Conservation (phyloP, 1,140 invertebrate species). For the Oncopeltus fasciatus region DNA sequence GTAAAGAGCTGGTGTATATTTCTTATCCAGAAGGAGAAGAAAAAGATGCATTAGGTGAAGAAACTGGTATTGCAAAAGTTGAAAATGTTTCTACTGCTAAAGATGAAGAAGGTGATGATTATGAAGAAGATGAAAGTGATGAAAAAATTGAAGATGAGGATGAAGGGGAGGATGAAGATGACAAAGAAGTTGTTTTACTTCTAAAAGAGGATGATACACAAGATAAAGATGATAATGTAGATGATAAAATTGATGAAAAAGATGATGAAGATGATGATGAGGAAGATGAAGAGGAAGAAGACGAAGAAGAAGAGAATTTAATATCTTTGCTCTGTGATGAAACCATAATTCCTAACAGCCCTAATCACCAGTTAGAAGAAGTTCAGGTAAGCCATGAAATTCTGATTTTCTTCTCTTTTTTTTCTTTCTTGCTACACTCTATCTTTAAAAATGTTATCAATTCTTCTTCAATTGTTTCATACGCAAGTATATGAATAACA, state of each 20-base stretch:
- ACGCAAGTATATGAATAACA: too few relatives aligned
- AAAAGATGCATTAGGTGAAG: too few relatives aligned
- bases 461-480: too few relatives aligned
- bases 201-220: conserved; percentile 23
- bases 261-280: conserved; percentile 21
- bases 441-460: too few relatives aligned
- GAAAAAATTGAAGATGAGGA: not conserved
- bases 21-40: too few relatives aligned
- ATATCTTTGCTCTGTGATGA: conserved; percentile 56
- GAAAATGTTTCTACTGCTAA: conserved; percentile 27
- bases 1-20: too few relatives aligned
- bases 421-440: not conserved
- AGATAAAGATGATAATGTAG: conserved; percentile 24
- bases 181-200: conserved; percentile 17
- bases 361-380: conserved; percentile 42
- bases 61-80: conserved; percentile 21
- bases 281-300: conserved; percentile 25
- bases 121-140: conserved; percentile 20
- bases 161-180: conserved; percentile 7
- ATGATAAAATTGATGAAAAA: conserved; percentile 17
- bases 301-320: conserved; percentile 21
- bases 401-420: too few relatives aligned
- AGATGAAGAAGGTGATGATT: conserved; percentile 25
- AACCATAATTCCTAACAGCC: conserved; percentile 74
- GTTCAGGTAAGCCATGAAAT: not conserved